These are phyloP conservation scores for Stramonita haemastoma DNA, from an alignment of 2,888 invertebrate species.

Conservation along the genomic window DNA sequence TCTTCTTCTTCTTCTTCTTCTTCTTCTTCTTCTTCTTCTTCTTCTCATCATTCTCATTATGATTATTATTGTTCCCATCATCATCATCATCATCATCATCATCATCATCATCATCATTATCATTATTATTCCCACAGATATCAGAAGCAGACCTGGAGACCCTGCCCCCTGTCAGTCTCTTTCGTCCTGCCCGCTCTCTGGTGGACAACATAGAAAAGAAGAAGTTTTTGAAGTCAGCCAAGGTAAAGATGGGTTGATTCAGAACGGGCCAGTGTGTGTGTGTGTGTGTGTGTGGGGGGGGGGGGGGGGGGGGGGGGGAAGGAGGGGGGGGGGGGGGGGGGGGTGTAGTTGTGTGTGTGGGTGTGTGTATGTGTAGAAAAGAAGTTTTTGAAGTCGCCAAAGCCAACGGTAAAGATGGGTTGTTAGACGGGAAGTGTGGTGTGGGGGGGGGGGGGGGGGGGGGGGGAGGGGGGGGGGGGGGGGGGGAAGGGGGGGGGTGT, in stretches of 20 bases:
- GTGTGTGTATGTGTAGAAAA: too few species aligned
- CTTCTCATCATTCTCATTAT: not conserved
- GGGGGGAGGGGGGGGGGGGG: too few species aligned
- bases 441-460: too few species aligned
- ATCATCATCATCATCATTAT: not conserved
- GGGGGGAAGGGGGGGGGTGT: too few species aligned
- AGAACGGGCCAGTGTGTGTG: not conserved
- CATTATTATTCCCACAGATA: conserved; percentile 23
- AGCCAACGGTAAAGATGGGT: too few species aligned
- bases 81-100: not conserved
- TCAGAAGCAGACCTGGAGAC: not conserved
- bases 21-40: too few species aligned
- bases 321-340: too few species aligned
- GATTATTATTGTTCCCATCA: not conserved
- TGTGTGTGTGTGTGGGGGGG: not conserved
- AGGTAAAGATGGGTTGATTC: conserved; percentile 40
- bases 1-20: too few species aligned
- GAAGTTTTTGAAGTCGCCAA: too few species aligned
- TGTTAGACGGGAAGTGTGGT: too few species aligned
- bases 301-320: not conserved
- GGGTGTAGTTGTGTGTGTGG: too few species aligned
- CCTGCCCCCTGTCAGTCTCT: conserved; percentile 36
- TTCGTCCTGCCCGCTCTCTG: conserved; percentile 47
- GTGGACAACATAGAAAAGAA: conserved; percentile 52
- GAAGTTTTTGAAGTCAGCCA: conserved; percentile 48